These are phyloP conservation scores for Pithys albifrons DNA, from an alignment of 2,113 vertebrate species.

Conservation along the genomic window DNA sequence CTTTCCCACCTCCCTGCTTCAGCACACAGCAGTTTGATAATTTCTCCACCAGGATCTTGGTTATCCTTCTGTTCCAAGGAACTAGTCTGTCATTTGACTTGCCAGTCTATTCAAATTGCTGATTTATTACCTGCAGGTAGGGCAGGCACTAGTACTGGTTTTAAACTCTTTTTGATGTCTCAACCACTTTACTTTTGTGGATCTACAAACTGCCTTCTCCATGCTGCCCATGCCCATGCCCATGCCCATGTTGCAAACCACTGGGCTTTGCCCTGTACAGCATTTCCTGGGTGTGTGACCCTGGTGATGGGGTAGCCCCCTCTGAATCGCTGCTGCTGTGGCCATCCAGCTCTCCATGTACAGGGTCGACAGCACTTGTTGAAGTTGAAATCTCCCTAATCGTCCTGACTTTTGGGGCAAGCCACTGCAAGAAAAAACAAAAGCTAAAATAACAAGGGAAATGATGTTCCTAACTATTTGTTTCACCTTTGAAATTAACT, in stretches of 20 bases:
- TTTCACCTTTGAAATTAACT: not conserved
- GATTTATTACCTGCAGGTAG: not conserved
- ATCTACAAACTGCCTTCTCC: not conserved
- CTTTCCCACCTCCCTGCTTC: not conserved
- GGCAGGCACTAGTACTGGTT: not conserved
- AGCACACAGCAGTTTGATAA: not conserved
- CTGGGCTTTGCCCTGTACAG: not conserved
- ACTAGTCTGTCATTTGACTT: not conserved
- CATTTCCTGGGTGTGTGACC: accelerated
- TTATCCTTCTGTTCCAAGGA: not conserved
- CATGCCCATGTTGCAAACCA: not conserved
- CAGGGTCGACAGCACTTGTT: accelerated
- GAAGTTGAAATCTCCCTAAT: not conserved
- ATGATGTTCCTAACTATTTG: not conserved
- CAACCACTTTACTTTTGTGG: not conserved
- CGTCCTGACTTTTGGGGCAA: not conserved
- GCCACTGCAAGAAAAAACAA: not conserved
- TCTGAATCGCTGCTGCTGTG: not conserved
- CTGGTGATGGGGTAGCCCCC: accelerated
- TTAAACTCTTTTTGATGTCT: not conserved
- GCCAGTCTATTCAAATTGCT: not conserved
- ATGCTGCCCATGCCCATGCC: accelerated
- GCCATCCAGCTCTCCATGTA: not conserved
- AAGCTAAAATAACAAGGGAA: not conserved
- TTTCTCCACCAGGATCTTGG: not conserved